A percentile compares a stretch with the other conserved stretches of the same genome.
Conservation (phyloP, 2,113 vertebrate species). For the Myrmecophaga tridactyla region DNA sequence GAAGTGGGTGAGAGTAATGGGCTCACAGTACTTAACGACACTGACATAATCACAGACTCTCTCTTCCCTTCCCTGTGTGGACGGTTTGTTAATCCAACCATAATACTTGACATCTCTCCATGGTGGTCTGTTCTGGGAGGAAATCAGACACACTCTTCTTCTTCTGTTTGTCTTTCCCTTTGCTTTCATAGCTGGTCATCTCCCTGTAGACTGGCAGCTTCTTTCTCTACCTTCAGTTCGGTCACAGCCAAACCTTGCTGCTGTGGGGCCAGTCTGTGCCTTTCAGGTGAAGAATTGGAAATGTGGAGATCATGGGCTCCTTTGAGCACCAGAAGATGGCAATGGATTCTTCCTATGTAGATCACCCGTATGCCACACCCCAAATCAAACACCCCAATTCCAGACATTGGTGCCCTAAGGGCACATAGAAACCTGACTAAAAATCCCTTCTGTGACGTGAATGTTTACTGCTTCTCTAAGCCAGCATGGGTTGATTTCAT, state of each 20-base stretch:
- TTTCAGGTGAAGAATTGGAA: not conserved
- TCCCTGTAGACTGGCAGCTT: not conserved
- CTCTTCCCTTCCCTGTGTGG: not conserved
- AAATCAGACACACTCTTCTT: not conserved
- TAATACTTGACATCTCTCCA: not conserved
- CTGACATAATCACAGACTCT: rapidly evolving
- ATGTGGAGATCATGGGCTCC: not conserved
- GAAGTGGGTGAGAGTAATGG: not conserved
- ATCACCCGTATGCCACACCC: not conserved
- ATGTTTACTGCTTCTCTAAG: not conserved
- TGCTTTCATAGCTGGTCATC: not conserved
- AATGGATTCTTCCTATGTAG: not conserved
- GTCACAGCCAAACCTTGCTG: not conserved
- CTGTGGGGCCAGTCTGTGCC: not conserved
- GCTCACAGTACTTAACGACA: rapidly evolving
- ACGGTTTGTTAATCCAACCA: not conserved
- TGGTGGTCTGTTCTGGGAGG: not conserved
- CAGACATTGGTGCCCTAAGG: not conserved
- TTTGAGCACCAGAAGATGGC: not conserved
- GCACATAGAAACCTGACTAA: not conserved
- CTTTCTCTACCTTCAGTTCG: not conserved
- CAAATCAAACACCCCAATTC: not conserved
- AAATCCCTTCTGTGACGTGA: not conserved
- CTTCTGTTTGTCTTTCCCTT: rapidly evolving
- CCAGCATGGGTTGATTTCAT: too few species aligned